These are phyloP conservation scores for Tortrix viridana DNA, from an alignment of 2,888 invertebrate species.

Conservation along the genomic window DNA sequence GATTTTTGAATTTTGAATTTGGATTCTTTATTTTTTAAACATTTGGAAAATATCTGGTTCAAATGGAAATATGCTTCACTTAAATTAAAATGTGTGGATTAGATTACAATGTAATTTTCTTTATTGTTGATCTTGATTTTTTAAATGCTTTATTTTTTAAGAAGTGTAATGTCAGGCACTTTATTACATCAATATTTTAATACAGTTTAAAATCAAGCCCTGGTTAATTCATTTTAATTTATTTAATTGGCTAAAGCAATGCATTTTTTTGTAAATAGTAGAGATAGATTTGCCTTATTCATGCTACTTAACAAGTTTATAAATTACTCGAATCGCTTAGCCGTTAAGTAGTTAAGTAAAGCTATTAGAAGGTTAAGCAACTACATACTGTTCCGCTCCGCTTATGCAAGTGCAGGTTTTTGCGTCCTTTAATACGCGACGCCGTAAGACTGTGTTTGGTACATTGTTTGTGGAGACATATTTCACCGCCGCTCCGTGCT, in stretches of 20 bases:
- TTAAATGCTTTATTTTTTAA: background rate
- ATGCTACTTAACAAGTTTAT: constrained; percentile 15
- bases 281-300: background rate
- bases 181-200: background rate
- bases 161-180: no score
- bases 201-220: background rate
- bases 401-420: constrained; percentile 65
- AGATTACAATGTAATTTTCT: background rate
- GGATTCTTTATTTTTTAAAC: background rate
- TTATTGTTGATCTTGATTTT: background rate
- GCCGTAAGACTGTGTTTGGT: constrained; percentile 66
- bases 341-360: constrained; percentile 28
- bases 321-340: constrained; percentile 21
- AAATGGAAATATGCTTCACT: background rate
- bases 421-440: constrained; percentile 62
- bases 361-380: constrained; percentile 36
- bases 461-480: constrained; percentile 73
- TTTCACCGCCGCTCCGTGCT: constrained; percentile 72
- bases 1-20: background rate
- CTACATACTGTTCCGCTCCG: constrained; percentile 45
- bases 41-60: background rate
- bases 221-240: background rate
- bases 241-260: background rate
- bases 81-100: background rate
- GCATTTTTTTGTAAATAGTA: constrained; percentile 15